phyloP scores from a whole-genome alignment of 2,113 vertebrate species.

The Dipodomys merriami region DNA sequence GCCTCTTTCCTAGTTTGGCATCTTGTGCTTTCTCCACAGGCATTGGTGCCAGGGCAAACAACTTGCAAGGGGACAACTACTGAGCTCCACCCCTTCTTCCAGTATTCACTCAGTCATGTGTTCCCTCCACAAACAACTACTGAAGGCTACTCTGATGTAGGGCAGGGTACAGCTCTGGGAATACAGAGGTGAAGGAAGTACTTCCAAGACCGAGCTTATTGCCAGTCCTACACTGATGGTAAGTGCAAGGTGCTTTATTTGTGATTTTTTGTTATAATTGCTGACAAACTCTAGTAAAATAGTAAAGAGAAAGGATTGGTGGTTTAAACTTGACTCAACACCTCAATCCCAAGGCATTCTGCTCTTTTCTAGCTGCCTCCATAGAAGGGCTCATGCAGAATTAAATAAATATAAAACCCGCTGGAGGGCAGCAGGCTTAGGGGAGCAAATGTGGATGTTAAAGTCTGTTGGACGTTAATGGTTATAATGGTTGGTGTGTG shows the following conservation, averaged over 20 bases:
- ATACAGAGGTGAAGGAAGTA: not conserved
- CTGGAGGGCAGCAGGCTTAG: not conserved
- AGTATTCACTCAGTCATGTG: not conserved
- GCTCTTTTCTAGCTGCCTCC: not conserved
- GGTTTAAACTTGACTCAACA: not conserved
- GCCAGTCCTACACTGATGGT: too few relatives aligned
- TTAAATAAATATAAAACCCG: not conserved
- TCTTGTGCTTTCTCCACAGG: not conserved
- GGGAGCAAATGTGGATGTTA: not conserved
- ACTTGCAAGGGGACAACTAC: not conserved
- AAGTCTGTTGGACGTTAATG: not conserved
- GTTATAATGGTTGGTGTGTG: not conserved
- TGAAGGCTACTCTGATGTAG: not conserved
- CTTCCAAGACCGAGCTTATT: not conserved
- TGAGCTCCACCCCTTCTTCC: not conserved
- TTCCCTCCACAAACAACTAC: not conserved
- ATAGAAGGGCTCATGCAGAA: not conserved
- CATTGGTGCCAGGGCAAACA: not conserved
- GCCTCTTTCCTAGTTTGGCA: too few relatives aligned
- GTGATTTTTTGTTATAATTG: too few relatives aligned
- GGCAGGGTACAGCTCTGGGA: not conserved
- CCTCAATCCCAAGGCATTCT: not conserved
- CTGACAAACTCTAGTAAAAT: not conserved
- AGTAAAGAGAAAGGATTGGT: not conserved
- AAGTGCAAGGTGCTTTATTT: too few relatives aligned